phyloP scores from a whole-genome alignment of 30 jellyfish, hydroid and myxozoan species.

The Chrysaora quinquecirrha region DNA sequence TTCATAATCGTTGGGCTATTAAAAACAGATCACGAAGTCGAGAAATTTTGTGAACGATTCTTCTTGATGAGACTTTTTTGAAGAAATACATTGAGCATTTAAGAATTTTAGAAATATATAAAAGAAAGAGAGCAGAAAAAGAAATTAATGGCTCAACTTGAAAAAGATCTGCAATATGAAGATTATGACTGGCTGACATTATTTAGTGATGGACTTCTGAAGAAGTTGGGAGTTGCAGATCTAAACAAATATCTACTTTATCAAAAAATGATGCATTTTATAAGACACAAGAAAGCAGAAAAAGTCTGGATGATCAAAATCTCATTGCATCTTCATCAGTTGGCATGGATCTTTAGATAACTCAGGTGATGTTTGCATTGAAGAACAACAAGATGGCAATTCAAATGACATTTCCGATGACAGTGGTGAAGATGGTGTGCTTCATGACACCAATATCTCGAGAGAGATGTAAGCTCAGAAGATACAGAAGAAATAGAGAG shows the following conservation, averaged over 20 bases:
- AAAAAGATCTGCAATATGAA: neutral
- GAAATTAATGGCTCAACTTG: neutral
- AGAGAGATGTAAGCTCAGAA: too few relatives aligned
- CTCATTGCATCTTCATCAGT: too few relatives aligned
- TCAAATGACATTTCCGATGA: neutral
- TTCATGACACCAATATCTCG: neutral
- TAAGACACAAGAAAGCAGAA: neutral
- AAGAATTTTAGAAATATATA: neutral
- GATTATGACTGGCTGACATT: neutral
- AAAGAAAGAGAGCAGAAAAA: neutral
- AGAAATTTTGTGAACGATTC: neutral
- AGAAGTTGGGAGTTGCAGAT: neutral
- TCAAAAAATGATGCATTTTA: neutral
- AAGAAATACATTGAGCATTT: neutral
- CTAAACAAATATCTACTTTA: neutral
- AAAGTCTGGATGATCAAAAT: neutral
- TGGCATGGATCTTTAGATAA: too few relatives aligned
- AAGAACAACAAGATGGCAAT: neutral
- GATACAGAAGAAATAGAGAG: too few relatives aligned
- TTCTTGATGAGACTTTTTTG: neutral
- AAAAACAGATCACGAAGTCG: neutral
- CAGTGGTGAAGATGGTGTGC: neutral
- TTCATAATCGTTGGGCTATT: neutral
- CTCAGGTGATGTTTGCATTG: neutral
- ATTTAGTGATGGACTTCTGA: neutral